These are phyloP conservation scores for Lithobates sylvaticus DNA, from an alignment of 2,797 vertebrate genomes.

Conservation along the genomic window DNA sequence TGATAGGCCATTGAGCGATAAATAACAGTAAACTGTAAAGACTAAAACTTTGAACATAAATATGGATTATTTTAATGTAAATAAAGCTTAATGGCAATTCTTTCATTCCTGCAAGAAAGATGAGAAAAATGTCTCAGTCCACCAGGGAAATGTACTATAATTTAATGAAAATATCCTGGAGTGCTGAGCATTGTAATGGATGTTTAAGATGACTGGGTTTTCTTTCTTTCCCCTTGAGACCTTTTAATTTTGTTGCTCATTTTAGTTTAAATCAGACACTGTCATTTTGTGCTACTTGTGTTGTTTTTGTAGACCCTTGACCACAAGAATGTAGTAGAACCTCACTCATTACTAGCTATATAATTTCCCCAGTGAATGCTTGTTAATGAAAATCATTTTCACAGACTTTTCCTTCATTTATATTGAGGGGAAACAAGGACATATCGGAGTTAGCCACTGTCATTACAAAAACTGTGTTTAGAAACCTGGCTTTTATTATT, in stretches of 20 bases:
- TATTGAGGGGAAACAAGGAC: conserved; percentile 11
- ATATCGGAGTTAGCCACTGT: background rate
- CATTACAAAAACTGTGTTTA: background rate
- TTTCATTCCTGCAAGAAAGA: conserved; percentile 12
- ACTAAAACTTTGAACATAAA: background rate
- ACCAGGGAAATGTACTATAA: conserved; percentile 29
- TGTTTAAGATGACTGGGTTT: conserved; percentile 14
- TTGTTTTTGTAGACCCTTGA: conserved; percentile 38
- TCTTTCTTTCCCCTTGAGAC: background rate
- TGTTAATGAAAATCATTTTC: conserved; percentile 38
- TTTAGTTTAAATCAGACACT: conserved; percentile 26
- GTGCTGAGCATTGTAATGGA: conserved; percentile 21
- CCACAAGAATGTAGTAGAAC: conserved; percentile 2
- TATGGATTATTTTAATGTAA: background rate
- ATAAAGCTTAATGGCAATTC: background rate
- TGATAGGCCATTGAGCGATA: background rate
- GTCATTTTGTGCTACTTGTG: conserved; percentile 6
- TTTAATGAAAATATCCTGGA: conserved; percentile 20
- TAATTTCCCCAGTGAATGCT: conserved; percentile 7
- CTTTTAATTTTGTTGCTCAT: conserved; percentile 20
- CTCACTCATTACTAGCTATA: conserved; percentile 21
- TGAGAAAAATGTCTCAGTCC: conserved; percentile 1
- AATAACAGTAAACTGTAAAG: background rate
- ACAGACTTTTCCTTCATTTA: conserved; percentile 6
- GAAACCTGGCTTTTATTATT: background rate